These are phyloP conservation scores for Diarsia mendica DNA, from an alignment of 2,888 invertebrate genomes.

Conservation along the genomic window DNA sequence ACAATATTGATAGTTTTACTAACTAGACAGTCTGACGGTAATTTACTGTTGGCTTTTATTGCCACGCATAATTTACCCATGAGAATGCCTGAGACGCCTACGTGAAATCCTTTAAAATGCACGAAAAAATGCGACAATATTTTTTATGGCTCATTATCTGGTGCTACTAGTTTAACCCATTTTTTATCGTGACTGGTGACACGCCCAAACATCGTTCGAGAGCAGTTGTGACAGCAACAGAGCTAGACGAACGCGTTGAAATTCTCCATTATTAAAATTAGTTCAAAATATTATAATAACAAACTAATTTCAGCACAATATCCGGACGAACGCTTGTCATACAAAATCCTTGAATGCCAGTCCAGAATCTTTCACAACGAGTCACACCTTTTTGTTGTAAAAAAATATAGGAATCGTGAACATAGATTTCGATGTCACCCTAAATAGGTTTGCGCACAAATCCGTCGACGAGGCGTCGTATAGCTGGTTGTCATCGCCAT, in stretches of 20 bases:
- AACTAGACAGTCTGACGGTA: constrained; percentile 57
- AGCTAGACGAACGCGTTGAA: constrained; percentile 21
- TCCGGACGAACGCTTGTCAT: constrained; percentile 39
- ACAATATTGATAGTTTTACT: constrained; percentile 57
- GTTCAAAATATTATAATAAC: constrained; percentile 31
- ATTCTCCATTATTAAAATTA: constrained; percentile 46
- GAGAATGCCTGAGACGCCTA: constrained; percentile 52
- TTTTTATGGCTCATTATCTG: constrained; percentile 54
- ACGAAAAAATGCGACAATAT: constrained; percentile 53
- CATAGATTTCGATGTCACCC: constrained; percentile 79
- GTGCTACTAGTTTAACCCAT: constrained; percentile 38
- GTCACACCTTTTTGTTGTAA: constrained; percentile 64
- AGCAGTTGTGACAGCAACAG: constrained; percentile 35
- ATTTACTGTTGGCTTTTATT: constrained; percentile 65
- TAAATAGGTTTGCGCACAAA: constrained; percentile 83
- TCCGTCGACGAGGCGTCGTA: constrained; percentile 76
- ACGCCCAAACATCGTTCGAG: constrained; percentile 57
- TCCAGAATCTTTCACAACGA: constrained; percentile 21
- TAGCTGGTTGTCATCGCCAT: constrained; percentile 76
- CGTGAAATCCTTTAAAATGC: constrained; percentile 60
- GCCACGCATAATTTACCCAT: constrained; percentile 58
- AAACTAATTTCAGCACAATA: constrained; percentile 49
- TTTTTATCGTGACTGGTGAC: constrained; percentile 59
- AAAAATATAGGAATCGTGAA: constrained; percentile 61
- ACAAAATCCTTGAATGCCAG: constrained; percentile 29